phyloP scores from a whole-genome alignment of 2,888 invertebrate genomes.

The Rhogogaster chlorosoma region DNA sequence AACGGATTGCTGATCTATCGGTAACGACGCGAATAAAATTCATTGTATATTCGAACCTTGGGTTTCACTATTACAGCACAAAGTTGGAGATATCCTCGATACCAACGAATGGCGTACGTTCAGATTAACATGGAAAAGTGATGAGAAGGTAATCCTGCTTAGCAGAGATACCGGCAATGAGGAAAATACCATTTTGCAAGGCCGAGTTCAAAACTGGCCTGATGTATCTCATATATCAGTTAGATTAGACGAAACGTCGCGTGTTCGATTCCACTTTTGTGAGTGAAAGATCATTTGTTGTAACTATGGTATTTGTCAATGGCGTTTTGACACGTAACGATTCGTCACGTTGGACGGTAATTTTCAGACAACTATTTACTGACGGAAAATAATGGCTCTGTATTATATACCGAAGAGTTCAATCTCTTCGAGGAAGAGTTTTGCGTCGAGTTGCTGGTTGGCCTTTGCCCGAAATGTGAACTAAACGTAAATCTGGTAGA shows the following conservation, averaged over 20 bases:
- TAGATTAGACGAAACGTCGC: slow-evolving; percentile 46
- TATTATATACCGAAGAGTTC: slow-evolving; percentile 56
- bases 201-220: background rate
- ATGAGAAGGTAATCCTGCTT: background rate
- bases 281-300: slow-evolving; percentile 46
- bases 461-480: slow-evolving; percentile 61
- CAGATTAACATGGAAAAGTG: background rate
- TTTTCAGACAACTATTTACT: slow-evolving; percentile 59
- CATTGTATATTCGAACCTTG: background rate
- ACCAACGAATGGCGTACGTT: slow-evolving; percentile 13
- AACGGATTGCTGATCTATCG: background rate
- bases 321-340: background rate
- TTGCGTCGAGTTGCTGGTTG: slow-evolving; percentile 63
- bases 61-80: slow-evolving; percentile 53
- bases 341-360: background rate
- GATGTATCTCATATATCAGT: slow-evolving; percentile 53
- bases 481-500: slow-evolving; percentile 56
- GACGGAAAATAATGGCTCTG: slow-evolving; percentile 51
- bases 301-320: background rate
- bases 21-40: background rate
- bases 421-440: slow-evolving; percentile 30
- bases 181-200: background rate
- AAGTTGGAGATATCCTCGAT: background rate
- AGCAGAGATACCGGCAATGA: background rate
- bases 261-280: slow-evolving; percentile 64